Evolutionary conservation across 1,140 invertebrate genomes (phyloP), one percentile per base, ranked within the genome.

Genomic region (Neodiprion pinetum): DNA sequence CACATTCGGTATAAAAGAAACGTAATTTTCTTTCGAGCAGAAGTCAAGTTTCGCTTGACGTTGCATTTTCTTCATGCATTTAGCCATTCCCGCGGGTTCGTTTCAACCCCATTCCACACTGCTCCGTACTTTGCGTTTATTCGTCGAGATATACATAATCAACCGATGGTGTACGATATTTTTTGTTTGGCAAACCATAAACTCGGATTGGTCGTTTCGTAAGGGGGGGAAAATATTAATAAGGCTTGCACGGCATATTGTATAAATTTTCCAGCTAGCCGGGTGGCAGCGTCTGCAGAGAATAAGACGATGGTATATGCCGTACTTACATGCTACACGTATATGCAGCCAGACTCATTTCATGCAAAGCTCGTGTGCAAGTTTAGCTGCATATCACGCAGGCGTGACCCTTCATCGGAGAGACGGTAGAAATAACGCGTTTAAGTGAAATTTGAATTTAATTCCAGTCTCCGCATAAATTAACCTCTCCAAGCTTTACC

Each of bases 1-100:
- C 80, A 80, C 65, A 40, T 76, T 71, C 67, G 48, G 71, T 67
- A 72, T 61, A 17, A 61, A 61, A 17, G 53, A 61, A 12, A 17
- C 9, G 53, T 61, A 3, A 40, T 40, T 40, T 61, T 61, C 8
- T 61, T 61, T 61, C 11, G n/a, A 14, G 53, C 53, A 61, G n/a
- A 14, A 61, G n/a, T 61, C 11, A 17, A 61, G 11, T 17, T 61
- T 12, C 11, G 53, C 53, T 17, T 12, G 53, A 61, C 7, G 53
- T 61, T 61, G 53, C 53, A 61, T 40, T 61, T 61, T 61, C 53
- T 61, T 9, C 53, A 61, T 5, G 11, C 9, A 61, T 17, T 17
- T 61, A 61, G 28, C 28, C 2, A 40, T 40, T 40, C 28, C 28
- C 28, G 28, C 28, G 28, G 0, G 28, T 40, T 40, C 28, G 0